Evolutionary conservation across 1,140 invertebrate genomes (phyloP).

Genomic region (Drosophila jambulina): DNA sequence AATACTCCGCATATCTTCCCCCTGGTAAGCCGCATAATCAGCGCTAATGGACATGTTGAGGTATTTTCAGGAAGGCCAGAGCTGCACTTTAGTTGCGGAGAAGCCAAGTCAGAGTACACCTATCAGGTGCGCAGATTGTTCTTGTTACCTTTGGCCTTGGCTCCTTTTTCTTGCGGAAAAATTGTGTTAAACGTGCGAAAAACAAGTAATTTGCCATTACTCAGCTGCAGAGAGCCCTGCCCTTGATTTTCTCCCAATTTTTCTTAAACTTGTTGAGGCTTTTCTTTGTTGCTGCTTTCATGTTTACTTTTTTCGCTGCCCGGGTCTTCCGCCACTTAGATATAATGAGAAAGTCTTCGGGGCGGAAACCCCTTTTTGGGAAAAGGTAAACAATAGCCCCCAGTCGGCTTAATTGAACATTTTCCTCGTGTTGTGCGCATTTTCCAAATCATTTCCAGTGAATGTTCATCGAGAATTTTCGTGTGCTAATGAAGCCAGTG

Average conservation of each 20-base stretch:
- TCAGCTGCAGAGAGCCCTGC: conserved; percentile 32
- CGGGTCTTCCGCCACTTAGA: conserved; percentile 51
- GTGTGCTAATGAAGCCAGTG: conserved; percentile 69
- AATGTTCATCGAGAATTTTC: conserved; percentile 33
- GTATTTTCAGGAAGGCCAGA: conserved; percentile 17
- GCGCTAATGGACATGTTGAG: conserved; percentile 39
- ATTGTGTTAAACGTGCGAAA: conserved; percentile 80
- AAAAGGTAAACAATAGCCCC: conserved; percentile 34
- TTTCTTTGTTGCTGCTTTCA: conserved; percentile 18
- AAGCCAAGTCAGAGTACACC: conserved; percentile 8
- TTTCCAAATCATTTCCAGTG: conserved; percentile 71
- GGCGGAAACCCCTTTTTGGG: conserved; percentile 61
- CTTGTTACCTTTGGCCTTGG: conserved; percentile 13
- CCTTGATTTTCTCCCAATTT: conserved; percentile 33
- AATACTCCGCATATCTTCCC: not conserved
- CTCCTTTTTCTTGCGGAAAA: conserved; percentile 51
- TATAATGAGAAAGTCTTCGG: conserved; percentile 67
- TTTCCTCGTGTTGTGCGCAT: conserved; percentile 44
- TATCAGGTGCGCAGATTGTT: conserved; percentile 21
- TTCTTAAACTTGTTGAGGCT: conserved; percentile 24
- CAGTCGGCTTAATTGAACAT: conserved; percentile 65
- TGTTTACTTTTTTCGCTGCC: conserved; percentile 1
- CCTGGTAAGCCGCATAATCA: conserved; percentile 40
- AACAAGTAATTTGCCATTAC: conserved; percentile 74
- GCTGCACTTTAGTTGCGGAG: conserved; percentile 25